Base-by-base conservation (phyloP, 2,113 vertebrate species). In the Eptesicus fuscus region DNA sequence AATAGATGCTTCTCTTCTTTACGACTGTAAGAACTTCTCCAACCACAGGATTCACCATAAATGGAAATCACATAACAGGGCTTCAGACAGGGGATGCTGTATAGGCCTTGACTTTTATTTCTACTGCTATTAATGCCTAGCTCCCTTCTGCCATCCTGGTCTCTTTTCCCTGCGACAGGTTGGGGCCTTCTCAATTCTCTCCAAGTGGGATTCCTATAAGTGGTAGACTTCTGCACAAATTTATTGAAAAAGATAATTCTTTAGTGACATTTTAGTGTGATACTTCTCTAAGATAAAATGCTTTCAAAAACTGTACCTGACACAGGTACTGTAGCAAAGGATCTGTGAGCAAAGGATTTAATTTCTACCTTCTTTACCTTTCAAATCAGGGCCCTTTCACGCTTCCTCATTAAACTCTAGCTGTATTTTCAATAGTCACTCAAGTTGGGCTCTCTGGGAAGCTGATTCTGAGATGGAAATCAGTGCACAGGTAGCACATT, bases 301-400 rank as follows among this genome's bases (percentile, higher is more conserved):
- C 10, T 59, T 56, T 63, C 32, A 30, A 80, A 76, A 83, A 35
- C 32, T 42, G 40, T 35, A 86, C 9, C 4, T 69, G 44, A 88
- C 16, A 42, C 59, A 88, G 9, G 18, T 65, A 73, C 17, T 17
- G 8, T 10, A 77, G 20, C 32, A 61, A 28, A 93, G 44, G 1
- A 44, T 86, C 37, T 79, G 8, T 67, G 49, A 91, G 28, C 35
- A 83, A 80, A 82, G 14, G 8, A 32, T 90, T 91, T 63, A 74
- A 83, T 78, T 23, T 79, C 91, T 63, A 7, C 12, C 20, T 70
- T 69, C 13, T 65, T 73, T 28, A 56, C 32, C 56, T 85, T 92
- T 88, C 65, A 69, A 14, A 94, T 73, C 37, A 69, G 37, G 14
- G 30, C 10, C 49, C 14, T 74, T 44, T 28, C 28, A 23, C 42